Evolutionary conservation across 1,140 invertebrate species (phyloP), one percentile per base, ranked within the genome.

Genomic region (Geopemphigus sp.): DNA sequence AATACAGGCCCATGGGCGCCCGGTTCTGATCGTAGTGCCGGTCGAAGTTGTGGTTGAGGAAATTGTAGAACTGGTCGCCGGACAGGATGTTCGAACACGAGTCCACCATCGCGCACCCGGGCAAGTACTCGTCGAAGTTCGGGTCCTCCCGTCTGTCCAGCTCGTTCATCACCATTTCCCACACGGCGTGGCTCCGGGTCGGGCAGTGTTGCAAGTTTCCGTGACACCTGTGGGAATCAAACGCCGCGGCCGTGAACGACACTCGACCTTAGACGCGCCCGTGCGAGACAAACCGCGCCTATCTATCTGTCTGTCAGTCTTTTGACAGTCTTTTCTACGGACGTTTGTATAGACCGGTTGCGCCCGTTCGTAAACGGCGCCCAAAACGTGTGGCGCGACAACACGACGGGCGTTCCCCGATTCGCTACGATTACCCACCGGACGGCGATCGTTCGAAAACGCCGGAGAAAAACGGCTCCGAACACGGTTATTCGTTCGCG

Each of bases 91-190:
- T 97, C 80, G 94, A 95, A 88, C 96, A 98, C 29, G 94, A 96
- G 86, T 98, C 95, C 1, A 97, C 95, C 95, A 97, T 97, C 82
- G 95, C 94, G 84, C 96, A 98, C 61, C 95, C 95, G 5, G 95
- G 94, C 5, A 97, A 87, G 83, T 95, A 94, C 85, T 97, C 95
- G 84, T 97, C 95, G 84, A 95, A 94, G 82, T 88, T 91, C 0
- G 95, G 95, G 85, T 97, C 94, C 85, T 97, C 95, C 81, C 95
- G 90, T 81, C 95, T 89, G 87, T 97, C 95, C 83, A 97, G 86
- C 85, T 97, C 95, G 85, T 97, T 97, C 92, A 97, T 95, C n/a
- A 97, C 95, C 94, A 97, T 96, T 87, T 97, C 95, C 95, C 95
- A 97, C 15, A 97, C 95, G 32, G 95, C 95, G 85, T 97, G 95